Base-by-base conservation (phyloP, 1,140 invertebrate species). In the Metopolophium dirhodum region DNA sequence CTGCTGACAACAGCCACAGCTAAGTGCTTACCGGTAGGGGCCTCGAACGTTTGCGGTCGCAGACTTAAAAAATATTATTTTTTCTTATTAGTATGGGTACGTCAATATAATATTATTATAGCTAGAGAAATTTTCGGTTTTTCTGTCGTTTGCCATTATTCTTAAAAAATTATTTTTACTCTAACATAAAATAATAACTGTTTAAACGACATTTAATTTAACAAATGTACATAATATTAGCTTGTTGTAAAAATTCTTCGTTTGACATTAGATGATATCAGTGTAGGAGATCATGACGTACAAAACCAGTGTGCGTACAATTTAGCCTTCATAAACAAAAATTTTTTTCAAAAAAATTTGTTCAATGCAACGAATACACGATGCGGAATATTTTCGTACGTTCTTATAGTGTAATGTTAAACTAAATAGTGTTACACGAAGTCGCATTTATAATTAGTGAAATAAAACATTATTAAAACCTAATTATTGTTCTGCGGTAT, bases 401-500 rank as follows among this genome's bases (percentile, higher is more conserved):
- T 54, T 51, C n/a, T 23, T n/a, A 22, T 49, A 87, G 2, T 49
- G 49, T 30, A 30, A n/a, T 68, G n/a, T 68, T 18, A 68, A 68
- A n/a, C 61, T 54, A 23, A 54, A 54, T n/a, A 3, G 20, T 47
- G n/a, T 54, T 47, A 30, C 45, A 54, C 2, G n/a, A 89, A 54
- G n/a, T 89, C n/a, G 49, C 49, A 14, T 22, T 89, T 41, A 57
- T 89, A 89, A 89, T 57, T 37, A 57, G n/a, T 89, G 54, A 54
- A 89, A 89, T 57, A 22, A 57, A 89, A 89, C 35, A 2, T 89
- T 89, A 57, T 89, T 89, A 57, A 41, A 89, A 89, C 37, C 26
- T 89, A 89, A 89, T 89, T 89, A 89, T 89, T 37, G n/a, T 89
- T 57, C 51, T 37, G 9, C 22, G n/a, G 20, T 37, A 41, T 41